Base-by-base conservation (phyloP, 2,797 vertebrate species). In the Gymnoscopelus microlampas region DNA sequence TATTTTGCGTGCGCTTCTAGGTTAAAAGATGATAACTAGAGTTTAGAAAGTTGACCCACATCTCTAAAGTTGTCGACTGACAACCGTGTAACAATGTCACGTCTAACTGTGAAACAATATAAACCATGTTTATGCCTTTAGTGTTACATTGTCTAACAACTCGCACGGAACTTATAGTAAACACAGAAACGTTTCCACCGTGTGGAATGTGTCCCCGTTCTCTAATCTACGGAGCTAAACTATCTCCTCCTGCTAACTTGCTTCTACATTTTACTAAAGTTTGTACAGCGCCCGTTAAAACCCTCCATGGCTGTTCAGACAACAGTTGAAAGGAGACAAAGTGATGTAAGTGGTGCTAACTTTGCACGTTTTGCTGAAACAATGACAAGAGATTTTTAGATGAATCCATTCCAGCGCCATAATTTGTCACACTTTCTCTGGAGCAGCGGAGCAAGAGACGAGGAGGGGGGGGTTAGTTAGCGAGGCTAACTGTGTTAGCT, bases 371-470 rank as follows among this genome's bases (percentile, higher is more conserved):
- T 44, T 0, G 14, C 15, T 26, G 19, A 68, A 77, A 85, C 76
- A 78, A 73, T 35, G 77, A 80, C 73, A 81, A 15, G 59, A 32
- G 44, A 2, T 60, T 76, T 13, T 32, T 39, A 51, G 68, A 60
- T 10, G 76, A 78, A 26, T 86, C 72, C 82, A 78, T 71, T 64
- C 83, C 0, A 88, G 88, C 89, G 87, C 88, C 88, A 91, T 90
- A 76, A 87, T 75, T 73, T 29, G 87, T 88, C 85, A 85, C 89
- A 88, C 88, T 91, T 88, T 87, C 85, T 63, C 76, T 9, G 73
- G 67, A 85, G 80, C 64, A 67, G 15, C 54, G 24, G 26, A 29
- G 26, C 26, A 29, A 4, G 23, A 53, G 47, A 19, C 60, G 15
- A 29, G 11, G 68, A 80, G 68, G 81, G 68, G 70, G 9, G n/a